Conservation (phyloP, 2,113 vertebrate species). For the Salvelinus alpinus region DNA sequence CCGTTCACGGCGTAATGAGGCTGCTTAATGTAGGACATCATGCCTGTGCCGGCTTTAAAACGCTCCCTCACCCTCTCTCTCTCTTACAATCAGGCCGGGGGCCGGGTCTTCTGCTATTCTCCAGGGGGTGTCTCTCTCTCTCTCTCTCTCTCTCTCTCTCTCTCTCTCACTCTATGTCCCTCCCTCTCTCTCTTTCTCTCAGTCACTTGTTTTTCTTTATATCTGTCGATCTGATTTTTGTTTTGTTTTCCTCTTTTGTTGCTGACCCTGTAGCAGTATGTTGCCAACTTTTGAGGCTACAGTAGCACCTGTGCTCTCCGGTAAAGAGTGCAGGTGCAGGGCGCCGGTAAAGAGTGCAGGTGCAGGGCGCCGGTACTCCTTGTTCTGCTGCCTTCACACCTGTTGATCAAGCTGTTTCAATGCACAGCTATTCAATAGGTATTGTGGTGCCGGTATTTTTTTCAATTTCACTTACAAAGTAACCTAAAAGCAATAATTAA, state of each 20-base stretch:
- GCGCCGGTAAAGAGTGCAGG: not conserved
- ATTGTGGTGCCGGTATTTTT: not conserved
- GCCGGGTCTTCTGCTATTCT: constrained; percentile 10
- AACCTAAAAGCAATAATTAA: not conserved
- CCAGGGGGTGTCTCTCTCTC: constrained; percentile 21
- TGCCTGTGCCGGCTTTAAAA: constrained; percentile 78
- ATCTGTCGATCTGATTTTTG: constrained; percentile 8
- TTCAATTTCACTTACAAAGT: not conserved
- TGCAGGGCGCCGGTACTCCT: not conserved
- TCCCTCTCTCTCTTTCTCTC: no score
- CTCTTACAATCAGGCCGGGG: constrained; percentile 5
- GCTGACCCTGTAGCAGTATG: constrained; percentile 9
- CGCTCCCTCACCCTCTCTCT: constrained; percentile 64
- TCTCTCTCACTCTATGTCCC: no score
- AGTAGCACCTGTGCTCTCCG: not conserved
- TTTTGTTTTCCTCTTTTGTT: constrained; percentile 20
- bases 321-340: not conserved
- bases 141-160: not conserved
- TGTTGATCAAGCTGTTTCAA: constrained; percentile 13
- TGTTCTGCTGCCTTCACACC: constrained; percentile 20
- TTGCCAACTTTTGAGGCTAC: not conserved
- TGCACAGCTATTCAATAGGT: not conserved
- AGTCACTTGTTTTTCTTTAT: constrained; percentile 14
- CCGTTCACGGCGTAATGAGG: constrained; percentile 87
- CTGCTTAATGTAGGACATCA: constrained; percentile 91